Percentiles rank a stretch among this genome's conserved stretches.
Evolutionary conservation across 2,797 vertebrate genomes (phyloP).

Genomic region (Pogonophryne albipinna): DNA sequence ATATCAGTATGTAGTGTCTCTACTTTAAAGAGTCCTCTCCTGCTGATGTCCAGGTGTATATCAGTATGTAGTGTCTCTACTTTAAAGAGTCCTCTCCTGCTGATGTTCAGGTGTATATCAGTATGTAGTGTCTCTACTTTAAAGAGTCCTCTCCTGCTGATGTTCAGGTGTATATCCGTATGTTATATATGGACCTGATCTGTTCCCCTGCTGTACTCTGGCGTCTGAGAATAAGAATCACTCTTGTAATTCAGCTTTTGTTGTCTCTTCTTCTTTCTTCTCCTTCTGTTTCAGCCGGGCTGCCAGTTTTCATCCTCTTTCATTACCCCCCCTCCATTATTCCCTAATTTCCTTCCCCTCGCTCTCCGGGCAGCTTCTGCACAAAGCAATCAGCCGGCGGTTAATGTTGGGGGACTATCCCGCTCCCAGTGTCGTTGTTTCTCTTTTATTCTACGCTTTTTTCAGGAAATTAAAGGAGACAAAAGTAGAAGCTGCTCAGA

Average conservation of each 20-base stretch:
- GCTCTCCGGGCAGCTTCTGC: slow-evolving; percentile 76
- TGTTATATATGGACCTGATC: slow-evolving; percentile 20
- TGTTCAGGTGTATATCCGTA: no score
- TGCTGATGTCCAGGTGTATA: no score
- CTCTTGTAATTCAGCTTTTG: slow-evolving; percentile 33
- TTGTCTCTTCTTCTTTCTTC: slow-evolving; percentile 12
- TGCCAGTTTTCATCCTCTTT: slow-evolving; percentile 85
- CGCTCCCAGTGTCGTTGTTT: slow-evolving; percentile 37
- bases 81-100: no score
- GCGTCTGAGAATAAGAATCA: slow-evolving; percentile 4
- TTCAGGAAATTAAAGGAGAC: slow-evolving; percentile 69
- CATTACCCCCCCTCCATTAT: slow-evolving; percentile 84
- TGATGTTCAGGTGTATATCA: no score
- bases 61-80: no score
- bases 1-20: no score
- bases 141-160: no score
- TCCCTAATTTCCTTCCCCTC: slow-evolving; percentile 83
- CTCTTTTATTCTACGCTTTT: slow-evolving; percentile 27
- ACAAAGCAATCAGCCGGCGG: slow-evolving; percentile 81
- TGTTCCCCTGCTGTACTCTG: slow-evolving; percentile 29
- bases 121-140: no score
- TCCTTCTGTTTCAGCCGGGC: slow-evolving; percentile 54
- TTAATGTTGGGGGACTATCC: slow-evolving; percentile 77
- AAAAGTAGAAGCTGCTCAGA: slow-evolving; percentile 62
- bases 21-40: no score